Percentiles rank a stretch among this genome's conserved stretches.
phyloP scores from a whole-genome alignment of 2,888 invertebrate genomes.

The Melieria crassipennis region DNA sequence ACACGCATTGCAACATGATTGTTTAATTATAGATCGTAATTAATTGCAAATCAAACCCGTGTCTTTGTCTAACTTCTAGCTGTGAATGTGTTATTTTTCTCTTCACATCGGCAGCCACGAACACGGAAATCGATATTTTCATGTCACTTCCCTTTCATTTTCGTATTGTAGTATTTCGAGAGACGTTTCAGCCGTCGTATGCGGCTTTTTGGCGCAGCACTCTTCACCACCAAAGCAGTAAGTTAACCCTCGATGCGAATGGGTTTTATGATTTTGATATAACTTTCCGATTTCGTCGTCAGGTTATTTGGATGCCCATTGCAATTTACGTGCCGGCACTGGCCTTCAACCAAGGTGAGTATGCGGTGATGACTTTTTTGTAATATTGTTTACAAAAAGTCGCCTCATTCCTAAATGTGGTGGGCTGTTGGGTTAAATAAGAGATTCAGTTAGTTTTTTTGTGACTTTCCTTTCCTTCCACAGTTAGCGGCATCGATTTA shows the following conservation, averaged over 20 bases:
- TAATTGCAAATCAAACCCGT: too few species aligned
- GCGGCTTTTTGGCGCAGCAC: conserved; percentile 74
- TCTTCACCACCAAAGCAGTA: conserved; percentile 76
- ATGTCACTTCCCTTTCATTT: background rate
- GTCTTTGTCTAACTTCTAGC: too few species aligned
- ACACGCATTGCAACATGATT: too few species aligned
- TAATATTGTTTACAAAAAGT: background rate
- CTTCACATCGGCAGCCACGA: background rate
- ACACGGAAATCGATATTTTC: background rate
- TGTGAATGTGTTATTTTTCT: too few species aligned
- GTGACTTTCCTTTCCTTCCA: conserved; percentile 20
- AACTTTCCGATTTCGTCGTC: conserved; percentile 5
- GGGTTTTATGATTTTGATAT: background rate
- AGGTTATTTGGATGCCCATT: conserved; percentile 62
- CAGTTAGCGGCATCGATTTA: conserved; percentile 74
- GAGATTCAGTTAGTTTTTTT: background rate
- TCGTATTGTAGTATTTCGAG: conserved; percentile 72
- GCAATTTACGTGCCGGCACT: conserved; percentile 78
- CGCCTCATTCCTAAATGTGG: background rate
- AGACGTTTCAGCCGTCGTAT: conserved; percentile 76
- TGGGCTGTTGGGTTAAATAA: background rate
- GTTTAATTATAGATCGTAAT: too few species aligned
- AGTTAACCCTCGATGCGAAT: conserved; percentile 57
- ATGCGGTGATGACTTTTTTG: conserved; percentile 56
- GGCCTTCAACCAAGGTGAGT: conserved; percentile 79